phyloP scores from a whole-genome alignment of 2,888 invertebrate species.

The Zeuzera pyrina region DNA sequence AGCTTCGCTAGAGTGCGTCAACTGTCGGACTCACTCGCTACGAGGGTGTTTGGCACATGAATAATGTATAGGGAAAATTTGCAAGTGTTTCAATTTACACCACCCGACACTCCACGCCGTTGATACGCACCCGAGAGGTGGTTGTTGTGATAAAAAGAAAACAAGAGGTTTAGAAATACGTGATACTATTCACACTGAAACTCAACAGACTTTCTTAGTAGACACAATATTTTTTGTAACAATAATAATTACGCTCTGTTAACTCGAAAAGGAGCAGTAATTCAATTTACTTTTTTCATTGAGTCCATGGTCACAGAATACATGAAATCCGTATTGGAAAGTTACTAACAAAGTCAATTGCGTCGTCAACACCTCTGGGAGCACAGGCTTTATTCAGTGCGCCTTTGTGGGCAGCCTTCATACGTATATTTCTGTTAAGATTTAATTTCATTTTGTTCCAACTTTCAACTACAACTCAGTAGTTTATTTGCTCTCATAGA shows the following conservation, averaged over 20 bases:
- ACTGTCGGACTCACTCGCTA: constrained; percentile 40
- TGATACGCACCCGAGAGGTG: constrained; percentile 53
- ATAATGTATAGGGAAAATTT: constrained; percentile 71
- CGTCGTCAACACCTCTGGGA: constrained; percentile 18
- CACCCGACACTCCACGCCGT: constrained; percentile 55
- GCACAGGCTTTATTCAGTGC: constrained; percentile 16
- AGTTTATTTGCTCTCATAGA: no score
- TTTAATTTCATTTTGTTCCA: no score
- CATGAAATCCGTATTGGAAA: constrained; percentile 17
- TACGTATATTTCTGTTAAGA: no score
- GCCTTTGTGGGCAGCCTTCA: no score
- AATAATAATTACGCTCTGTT: no score
- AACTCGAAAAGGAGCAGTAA: constrained; percentile 11
- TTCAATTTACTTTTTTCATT: constrained; percentile 14
- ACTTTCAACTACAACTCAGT: no score
- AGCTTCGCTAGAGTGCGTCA: constrained; percentile 35
- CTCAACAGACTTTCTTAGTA: no score
- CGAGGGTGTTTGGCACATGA: constrained; percentile 63
- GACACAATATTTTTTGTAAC: no score
- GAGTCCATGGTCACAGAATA: constrained; percentile 8
- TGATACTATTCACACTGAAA: no score
- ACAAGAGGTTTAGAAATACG: constrained; percentile 39
- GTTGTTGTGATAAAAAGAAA: constrained; percentile 67
- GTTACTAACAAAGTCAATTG: constrained; percentile 20
- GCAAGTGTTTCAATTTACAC: constrained; percentile 74